Conservation (phyloP, 1,140 invertebrate genomes). For the Araneus ventricosus region DNA sequence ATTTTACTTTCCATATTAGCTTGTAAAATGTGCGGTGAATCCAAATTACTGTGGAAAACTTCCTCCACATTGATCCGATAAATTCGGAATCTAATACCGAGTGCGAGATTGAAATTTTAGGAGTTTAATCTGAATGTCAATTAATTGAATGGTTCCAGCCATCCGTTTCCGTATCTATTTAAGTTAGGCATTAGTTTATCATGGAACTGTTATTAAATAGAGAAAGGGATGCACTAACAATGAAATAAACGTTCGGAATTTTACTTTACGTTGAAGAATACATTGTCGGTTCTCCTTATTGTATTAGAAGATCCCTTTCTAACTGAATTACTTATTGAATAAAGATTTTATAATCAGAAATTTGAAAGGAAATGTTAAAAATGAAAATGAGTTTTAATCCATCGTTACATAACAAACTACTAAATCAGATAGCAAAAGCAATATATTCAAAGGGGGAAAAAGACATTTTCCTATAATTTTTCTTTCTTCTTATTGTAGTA, state of each 20-base stretch:
- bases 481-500: no score
- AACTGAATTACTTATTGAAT: no score
- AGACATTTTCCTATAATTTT: no score
- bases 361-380: no score
- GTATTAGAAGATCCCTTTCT: no score
- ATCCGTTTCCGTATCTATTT: conserved; percentile 13
- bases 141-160: not conserved
- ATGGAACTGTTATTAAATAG: not conserved
- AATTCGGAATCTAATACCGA: conserved; percentile 11
- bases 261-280: no score
- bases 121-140: conserved; percentile 30
- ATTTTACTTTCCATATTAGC: not conserved
- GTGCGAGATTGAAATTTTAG: not conserved
- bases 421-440: no score
- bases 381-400: no score
- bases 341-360: no score
- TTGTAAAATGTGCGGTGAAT: not conserved
- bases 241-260: not conserved
- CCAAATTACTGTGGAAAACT: not conserved
- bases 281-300: no score
- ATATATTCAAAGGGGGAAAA: no score
- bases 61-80: not conserved
- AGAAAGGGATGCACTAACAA: not conserved
- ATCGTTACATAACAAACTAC: no score
- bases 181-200: conserved; percentile 6